phyloP scores from a whole-genome alignment of 2,797 vertebrate genomes.

The Hybognathus amarus region DNA sequence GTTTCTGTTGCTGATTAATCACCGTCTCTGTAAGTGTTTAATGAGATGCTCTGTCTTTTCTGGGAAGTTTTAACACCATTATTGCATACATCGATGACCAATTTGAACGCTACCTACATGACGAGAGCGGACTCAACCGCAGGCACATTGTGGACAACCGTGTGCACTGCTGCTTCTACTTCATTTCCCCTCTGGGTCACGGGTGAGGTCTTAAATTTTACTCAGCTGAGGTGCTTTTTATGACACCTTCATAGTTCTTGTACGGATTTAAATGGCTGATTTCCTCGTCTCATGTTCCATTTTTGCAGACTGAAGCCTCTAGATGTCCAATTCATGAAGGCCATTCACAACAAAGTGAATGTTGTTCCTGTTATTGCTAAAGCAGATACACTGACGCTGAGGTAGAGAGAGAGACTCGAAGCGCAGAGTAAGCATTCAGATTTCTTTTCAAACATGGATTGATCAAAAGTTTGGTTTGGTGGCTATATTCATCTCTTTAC shows the following conservation, averaged over 20 bases:
- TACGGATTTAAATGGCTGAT: not conserved
- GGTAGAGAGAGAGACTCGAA: constrained; percentile 94
- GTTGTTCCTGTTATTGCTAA: constrained; percentile 98
- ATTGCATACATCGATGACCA: constrained; percentile 98
- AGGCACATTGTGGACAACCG: constrained; percentile 96
- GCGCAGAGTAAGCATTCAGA: constrained; percentile 82
- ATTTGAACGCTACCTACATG: constrained; percentile 98
- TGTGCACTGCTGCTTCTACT: constrained; percentile 99
- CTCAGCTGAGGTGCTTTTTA: not conserved
- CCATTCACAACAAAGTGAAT: constrained; percentile 98
- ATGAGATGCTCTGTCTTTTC: not conserved
- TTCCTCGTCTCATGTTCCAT: not conserved
- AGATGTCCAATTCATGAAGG: constrained; percentile 99
- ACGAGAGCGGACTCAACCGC: constrained; percentile 95
- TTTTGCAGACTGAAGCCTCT: constrained; percentile 88
- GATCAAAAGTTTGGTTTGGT: not conserved
- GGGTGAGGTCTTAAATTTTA: constrained; percentile 77
- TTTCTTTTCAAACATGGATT: not conserved
- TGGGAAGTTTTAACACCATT: constrained; percentile 92
- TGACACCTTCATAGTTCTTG: not conserved
- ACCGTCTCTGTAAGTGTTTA: not conserved
- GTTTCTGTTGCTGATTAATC: not conserved
- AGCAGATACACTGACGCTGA: constrained; percentile 94
- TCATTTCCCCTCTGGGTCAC: constrained; percentile 97
- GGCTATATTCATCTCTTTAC: not conserved